A percentile compares a stretch with the other conserved stretches of the same genome.
phyloP scores from a whole-genome alignment of 2,113 vertebrate species.

The Anoura caudifer region DNA sequence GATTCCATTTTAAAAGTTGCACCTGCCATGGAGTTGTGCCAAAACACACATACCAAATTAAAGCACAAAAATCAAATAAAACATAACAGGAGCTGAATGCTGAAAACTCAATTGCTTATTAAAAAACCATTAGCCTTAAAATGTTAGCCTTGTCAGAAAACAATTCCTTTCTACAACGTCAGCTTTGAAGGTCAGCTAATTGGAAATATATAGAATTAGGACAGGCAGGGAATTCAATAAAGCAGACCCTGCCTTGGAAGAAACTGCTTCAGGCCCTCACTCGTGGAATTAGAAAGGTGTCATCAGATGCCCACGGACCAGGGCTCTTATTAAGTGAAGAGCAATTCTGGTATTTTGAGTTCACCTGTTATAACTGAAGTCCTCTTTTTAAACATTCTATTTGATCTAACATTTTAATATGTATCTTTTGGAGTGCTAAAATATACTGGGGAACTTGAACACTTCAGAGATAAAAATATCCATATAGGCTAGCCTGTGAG shows the following conservation, averaged over 20 bases:
- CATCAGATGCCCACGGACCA: background rate
- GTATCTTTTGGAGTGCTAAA: background rate
- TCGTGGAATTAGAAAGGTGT: conserved; percentile 25
- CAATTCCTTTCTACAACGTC: conserved; percentile 42
- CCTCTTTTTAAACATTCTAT: background rate
- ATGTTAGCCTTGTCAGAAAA: conserved; percentile 69
- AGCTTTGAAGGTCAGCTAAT: conserved; percentile 63
- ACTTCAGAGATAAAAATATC: conserved; percentile 29
- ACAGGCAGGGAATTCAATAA: conserved; percentile 61
- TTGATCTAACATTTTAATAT: background rate
- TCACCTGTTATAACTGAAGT: background rate
- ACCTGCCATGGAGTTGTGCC: conserved; percentile 55
- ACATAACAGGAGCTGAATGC: conserved; percentile 56
- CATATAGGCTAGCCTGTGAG: background rate
- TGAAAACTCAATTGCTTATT: conserved; percentile 68
- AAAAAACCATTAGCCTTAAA: conserved; percentile 70
- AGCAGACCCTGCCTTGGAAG: background rate
- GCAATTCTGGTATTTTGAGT: conserved; percentile 40
- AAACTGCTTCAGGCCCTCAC: conserved; percentile 3
- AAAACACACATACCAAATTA: conserved; percentile 66
- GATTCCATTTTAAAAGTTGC: conserved; percentile 69
- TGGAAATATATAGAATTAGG: conserved; percentile 61
- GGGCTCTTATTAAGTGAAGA: background rate
- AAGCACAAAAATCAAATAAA: conserved; percentile 65
- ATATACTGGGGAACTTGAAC: background rate